Evolutionary conservation across 2,797 vertebrate species (phyloP).

Genomic region (Meda fulgida): DNA sequence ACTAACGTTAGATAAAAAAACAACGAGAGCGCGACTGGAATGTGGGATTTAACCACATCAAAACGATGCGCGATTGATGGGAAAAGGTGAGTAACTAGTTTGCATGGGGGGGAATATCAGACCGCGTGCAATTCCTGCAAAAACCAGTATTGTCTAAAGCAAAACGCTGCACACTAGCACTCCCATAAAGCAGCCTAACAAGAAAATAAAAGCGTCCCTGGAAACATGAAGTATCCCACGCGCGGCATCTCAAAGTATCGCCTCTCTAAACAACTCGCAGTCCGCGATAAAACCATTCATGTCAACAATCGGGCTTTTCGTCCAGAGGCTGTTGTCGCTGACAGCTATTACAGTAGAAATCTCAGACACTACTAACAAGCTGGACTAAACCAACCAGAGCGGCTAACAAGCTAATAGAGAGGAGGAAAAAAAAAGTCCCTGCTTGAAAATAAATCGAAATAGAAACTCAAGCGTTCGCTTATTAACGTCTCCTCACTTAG

Average conservation of each 20-base stretch:
- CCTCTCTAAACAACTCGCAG: conserved; percentile 54
- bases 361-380: conserved; percentile 41
- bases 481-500: background rate
- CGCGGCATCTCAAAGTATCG: conserved; percentile 66
- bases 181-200: conserved; percentile 36
- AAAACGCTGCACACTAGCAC: background rate
- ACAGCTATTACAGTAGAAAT: conserved; percentile 30
- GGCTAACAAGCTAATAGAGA: conserved; percentile 43
- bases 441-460: conserved; percentile 33
- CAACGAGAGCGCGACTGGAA: conserved; percentile 6
- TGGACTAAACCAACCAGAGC: conserved; percentile 44
- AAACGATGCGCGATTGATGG: background rate
- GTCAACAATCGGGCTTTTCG: background rate
- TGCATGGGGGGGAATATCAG: background rate
- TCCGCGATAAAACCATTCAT: conserved; percentile 15
- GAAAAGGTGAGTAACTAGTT: background rate
- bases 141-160: conserved; percentile 12
- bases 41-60: conserved; percentile 12
- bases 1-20: background rate
- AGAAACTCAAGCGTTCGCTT: conserved; percentile 2
- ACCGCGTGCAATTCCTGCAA: conserved; percentile 9
- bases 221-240: conserved; percentile 55
- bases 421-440: conserved; percentile 8
- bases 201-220: conserved; percentile 36
- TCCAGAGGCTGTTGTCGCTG: conserved; percentile 3